Evolutionary conservation across 2,797 vertebrate species (phyloP).

Genomic region (Leptodactylus fallax): DNA sequence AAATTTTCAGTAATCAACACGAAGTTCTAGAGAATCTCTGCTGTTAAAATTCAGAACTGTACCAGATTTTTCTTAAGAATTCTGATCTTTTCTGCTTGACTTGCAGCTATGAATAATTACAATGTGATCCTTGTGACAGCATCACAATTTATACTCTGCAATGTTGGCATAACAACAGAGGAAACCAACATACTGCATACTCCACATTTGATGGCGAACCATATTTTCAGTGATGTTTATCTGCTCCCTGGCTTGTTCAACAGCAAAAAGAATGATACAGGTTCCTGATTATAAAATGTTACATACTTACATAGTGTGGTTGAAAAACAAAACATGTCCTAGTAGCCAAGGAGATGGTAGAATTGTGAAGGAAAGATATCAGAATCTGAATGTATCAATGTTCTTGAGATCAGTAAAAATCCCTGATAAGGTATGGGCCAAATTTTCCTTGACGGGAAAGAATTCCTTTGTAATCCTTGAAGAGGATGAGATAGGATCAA

Average conservation of each 20-base stretch:
- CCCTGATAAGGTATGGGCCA: not conserved
- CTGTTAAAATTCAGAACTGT: not conserved
- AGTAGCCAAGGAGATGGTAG: not conserved
- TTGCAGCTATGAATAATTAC: slow-evolving; percentile 17
- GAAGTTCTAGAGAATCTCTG: not conserved
- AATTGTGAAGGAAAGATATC: not conserved
- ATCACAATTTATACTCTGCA: not conserved
- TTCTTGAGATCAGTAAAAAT: not conserved
- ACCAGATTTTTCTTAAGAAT: not conserved
- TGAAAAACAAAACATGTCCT: not conserved
- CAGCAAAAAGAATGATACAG: not conserved
- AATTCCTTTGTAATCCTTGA: not conserved
- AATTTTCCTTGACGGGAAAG: not conserved
- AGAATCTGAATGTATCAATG: not conserved
- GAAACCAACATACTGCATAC: not conserved
- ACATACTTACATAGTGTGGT: not conserved
- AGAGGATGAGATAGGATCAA: not conserved
- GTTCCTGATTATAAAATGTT: not conserved
- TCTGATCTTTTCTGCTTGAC: slow-evolving; percentile 14
- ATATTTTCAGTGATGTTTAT: not conserved
- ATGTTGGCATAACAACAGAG: not conserved
- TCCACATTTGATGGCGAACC: not conserved
- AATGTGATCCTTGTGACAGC: not conserved
- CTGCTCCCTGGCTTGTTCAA: not conserved
- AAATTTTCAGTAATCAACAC: slow-evolving; percentile 2